These are phyloP conservation scores for Unio delphinus DNA, from an alignment of 2,888 invertebrate genomes.

Conservation along the genomic window DNA sequence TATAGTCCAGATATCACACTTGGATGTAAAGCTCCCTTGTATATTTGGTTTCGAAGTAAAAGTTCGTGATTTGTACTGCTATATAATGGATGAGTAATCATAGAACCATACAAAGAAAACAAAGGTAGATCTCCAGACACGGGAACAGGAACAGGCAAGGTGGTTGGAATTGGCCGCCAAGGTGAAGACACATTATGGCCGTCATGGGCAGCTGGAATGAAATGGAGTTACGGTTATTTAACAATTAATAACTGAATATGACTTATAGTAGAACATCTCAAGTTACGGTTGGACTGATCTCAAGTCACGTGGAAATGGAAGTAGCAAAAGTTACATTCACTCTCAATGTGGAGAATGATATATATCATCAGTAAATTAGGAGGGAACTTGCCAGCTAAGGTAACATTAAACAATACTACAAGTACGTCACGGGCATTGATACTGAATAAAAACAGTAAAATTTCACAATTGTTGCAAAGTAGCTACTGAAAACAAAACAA, in stretches of 20 bases:
- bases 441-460: too few relatives aligned
- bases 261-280: too few relatives aligned
- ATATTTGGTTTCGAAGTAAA: conserved; percentile 28
- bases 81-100: conserved; percentile 31
- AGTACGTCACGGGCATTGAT: too few relatives aligned
- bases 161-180: conserved; percentile 20
- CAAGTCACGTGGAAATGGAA: too few relatives aligned
- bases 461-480: too few relatives aligned
- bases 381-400: too few relatives aligned
- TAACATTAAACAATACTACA: too few relatives aligned
- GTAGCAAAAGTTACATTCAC: too few relatives aligned
- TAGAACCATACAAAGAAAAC: conserved; percentile 30
- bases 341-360: too few relatives aligned
- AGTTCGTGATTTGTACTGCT: conserved; percentile 23
- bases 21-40: conserved; percentile 18
- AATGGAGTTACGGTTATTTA: conserved; percentile 1
- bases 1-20: conserved; percentile 10
- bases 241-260: not conserved
- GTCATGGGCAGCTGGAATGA: conserved; percentile 4
- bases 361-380: too few relatives aligned
- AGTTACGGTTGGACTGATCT: too few relatives aligned
- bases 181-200: conserved; percentile 6
- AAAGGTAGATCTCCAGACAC: conserved; percentile 22
- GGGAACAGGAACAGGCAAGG: conserved; percentile 27
- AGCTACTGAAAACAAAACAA: too few relatives aligned